Base-by-base conservation (phyloP, 2,113 vertebrate species). In the Polypterus bichir region DNA sequence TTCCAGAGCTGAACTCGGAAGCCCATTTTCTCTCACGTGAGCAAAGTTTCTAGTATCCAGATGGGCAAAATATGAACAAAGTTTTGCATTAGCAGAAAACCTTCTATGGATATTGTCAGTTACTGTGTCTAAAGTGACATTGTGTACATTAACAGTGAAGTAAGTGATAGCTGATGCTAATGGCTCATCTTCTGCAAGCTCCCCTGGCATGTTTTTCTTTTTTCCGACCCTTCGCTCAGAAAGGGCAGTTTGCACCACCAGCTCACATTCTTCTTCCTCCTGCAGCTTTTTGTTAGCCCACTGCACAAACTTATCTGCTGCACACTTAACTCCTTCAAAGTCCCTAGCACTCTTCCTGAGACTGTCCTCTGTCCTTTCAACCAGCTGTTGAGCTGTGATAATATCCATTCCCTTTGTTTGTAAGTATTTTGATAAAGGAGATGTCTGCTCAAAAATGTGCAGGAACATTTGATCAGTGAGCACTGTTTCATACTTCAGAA, bases 51-150 rank as follows among this genome's bases (percentile, higher is more conserved):
- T 64, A 52, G 55, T 63, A 61, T 65, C 63, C 44, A 69, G 59
- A 61, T 46, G 65, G 59, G 59, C 58, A 52, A 64, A 66, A 58
- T 68, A 60, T 52, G 62, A 56, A 57, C 3, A 46, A 55, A 65
- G 46, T 54, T 58, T 67, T 61, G 59, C 60, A 67, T 68, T 63
- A 10, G 56, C 60, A 7, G 49, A 62, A 71, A 65, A 67, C 47
- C 68, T 60, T 45, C 46, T 58, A 48, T 65, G 44, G 5, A 70
- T 65, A 8, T 63, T 64, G 4, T 8, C n/a, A 49, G 11, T 48
- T 4, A 64, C 68, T 27, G 60, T 70, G 59, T 67, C 70, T n/a
- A 72, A n/a, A 60, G 62, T 72, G 5, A 68, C 60, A 66, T 64
- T 63, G 9, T 71, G 59, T 5, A 66, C 57, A 10, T 51, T 60